phyloP scores from a whole-genome alignment of 64 coral and sea anemone species.

The Platygyra sinensis region DNA sequence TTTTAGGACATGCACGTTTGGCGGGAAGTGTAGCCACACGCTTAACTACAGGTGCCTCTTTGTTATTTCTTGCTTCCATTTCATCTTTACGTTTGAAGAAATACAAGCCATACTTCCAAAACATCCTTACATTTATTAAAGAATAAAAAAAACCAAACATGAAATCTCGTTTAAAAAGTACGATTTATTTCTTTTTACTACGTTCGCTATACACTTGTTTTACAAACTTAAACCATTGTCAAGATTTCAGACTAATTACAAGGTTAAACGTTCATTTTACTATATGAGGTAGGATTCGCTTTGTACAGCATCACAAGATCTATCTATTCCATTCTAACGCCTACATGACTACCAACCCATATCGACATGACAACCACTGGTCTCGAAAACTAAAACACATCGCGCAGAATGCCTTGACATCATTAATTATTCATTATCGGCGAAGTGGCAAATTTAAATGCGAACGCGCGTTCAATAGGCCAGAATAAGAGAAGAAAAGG shows the following conservation, averaged over 20 bases:
- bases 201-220: neutral
- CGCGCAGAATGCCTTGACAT: no score
- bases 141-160: neutral
- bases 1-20: neutral
- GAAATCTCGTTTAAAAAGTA: conserved; percentile 17
- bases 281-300: neutral
- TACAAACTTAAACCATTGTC: neutral
- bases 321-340: neutral
- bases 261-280: neutral
- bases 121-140: neutral
- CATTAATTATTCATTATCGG: no score
- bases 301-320: neutral
- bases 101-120: neutral
- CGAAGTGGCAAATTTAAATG: no score
- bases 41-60: neutral
- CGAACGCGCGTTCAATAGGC: no score
- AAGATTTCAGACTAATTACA: neutral
- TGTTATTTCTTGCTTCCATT: neutral
- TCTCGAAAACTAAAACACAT: neutral
- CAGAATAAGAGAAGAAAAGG: no score
- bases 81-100: no score
- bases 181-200: neutral
- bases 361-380: neutral
- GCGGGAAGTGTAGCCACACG: conserved; percentile 20
- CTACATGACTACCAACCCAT: neutral